These are phyloP conservation scores for Bedellia somnulentella DNA, from an alignment of 2,888 invertebrate species.

Conservation along the genomic window DNA sequence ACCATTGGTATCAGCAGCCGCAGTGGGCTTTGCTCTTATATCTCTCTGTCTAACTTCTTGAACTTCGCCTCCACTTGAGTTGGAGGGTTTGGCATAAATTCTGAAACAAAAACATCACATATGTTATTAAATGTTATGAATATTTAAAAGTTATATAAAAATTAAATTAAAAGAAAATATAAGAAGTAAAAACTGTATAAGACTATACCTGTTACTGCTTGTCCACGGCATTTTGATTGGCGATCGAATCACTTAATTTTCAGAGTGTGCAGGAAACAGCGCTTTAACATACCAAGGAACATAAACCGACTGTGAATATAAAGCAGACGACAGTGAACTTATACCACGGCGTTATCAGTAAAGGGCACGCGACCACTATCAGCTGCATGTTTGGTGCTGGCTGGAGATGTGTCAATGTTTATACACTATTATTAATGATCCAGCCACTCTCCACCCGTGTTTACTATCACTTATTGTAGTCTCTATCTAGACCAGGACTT, in stretches of 20 bases:
- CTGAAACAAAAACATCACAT: constrained; percentile 28
- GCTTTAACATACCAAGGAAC: constrained; percentile 28
- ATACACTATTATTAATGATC: no score
- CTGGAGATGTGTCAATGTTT: no score
- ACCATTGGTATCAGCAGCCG: constrained; percentile 43
- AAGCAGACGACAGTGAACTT: no score
- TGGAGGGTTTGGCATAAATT: constrained; percentile 54
- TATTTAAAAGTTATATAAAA: no score
- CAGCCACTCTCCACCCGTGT: no score
- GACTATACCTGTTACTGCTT: constrained; percentile 53
- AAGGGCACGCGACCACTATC: constrained; percentile 46
- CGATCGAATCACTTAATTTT: constrained; percentile 38
- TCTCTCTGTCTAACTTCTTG: constrained; percentile 7
- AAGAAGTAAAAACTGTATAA: no score
- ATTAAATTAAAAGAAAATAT: no score
- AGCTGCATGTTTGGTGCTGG: no score
- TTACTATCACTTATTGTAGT: no score
- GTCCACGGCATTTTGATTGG: constrained; percentile 45
- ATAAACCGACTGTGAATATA: constrained; percentile 22
- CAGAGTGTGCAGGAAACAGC: constrained; percentile 41
- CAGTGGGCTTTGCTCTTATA: constrained; percentile 24
- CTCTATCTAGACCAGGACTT: no score
- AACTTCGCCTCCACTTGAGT: constrained; percentile 25
- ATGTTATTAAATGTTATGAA: not conserved
- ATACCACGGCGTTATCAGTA: constrained; percentile 2